These are phyloP conservation scores for Luperina nickerlii DNA, from an alignment of 2,888 invertebrate genomes.

Conservation along the genomic window DNA sequence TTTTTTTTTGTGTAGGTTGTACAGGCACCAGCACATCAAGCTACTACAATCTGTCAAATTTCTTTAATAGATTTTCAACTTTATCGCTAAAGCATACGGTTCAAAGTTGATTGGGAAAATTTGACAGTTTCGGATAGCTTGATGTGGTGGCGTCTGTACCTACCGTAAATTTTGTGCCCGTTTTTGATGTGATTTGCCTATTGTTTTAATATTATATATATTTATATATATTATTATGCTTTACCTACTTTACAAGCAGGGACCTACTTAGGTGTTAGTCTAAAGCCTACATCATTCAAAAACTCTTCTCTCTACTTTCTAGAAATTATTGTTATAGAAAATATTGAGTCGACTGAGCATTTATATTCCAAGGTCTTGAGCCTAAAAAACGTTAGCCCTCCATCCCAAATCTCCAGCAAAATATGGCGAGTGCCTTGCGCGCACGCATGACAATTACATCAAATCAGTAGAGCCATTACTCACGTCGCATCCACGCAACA, in stretches of 20 bases:
- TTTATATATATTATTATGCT: too few species aligned
- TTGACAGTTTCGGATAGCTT: too few species aligned
- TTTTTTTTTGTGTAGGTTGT: slow-evolving; percentile 1
- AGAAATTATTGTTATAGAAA: neutral
- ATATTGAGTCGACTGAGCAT: neutral
- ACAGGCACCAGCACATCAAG: too few species aligned
- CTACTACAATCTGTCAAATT: too few species aligned
- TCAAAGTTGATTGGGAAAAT: too few species aligned
- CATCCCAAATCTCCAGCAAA: slow-evolving; percentile 37
- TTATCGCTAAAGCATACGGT: too few species aligned
- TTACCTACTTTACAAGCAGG: neutral
- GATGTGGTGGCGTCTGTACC: too few species aligned
- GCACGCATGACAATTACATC: slow-evolving; percentile 86
- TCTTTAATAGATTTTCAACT: too few species aligned
- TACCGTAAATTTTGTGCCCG: neutral
- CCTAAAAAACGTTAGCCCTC: neutral
- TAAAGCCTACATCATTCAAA: neutral
- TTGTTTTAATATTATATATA: neutral
- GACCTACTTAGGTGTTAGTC: neutral
- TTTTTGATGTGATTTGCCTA: neutral
- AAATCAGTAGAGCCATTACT: slow-evolving; percentile 83
- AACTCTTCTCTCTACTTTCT: neutral
- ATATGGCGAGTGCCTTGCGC: slow-evolving; percentile 68
- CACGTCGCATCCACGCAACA: slow-evolving; percentile 83
- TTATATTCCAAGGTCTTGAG: neutral